Base-by-base conservation (phyloP, 2,888 invertebrate genomes). In the Trachelus stipa region DNA sequence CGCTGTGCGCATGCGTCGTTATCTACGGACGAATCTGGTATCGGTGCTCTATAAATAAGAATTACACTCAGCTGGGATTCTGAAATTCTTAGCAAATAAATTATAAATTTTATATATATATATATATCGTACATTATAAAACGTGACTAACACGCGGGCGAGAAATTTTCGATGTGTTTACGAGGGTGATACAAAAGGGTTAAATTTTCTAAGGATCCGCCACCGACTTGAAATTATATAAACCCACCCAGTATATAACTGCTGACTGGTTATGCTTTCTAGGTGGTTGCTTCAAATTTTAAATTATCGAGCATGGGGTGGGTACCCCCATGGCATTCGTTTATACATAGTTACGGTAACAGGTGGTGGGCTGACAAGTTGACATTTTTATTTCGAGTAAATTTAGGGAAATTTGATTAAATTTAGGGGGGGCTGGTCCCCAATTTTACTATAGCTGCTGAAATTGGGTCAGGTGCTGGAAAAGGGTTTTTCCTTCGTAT, bases 311-410 rank as follows among this genome's bases (percentile, higher is more conserved):
- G 40, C 40, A 40, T 1, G 40, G 40, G 40, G 40, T 37, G 12
- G 15, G 6, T 6, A 40, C 4, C 40, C 40, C 40, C 6, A 15
- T 15, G 40, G 4, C 6, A 69, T 30, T 69, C 69, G 69, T 69
- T 33, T 33, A 1, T 30, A 31, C 30, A 12, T 4, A 3, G 12
- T 30, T 30, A 69, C 6, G 69, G 77, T 77, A 77, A 77, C 77
- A 77, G 77, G 77, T 74, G 74, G 74, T 73, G 75, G 69, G 77
- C 37, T 68, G 74, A 34, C 35, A 77, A 75, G 68, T 77, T 75
- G 75, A 77, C 69, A 75, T 75, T 77, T 77, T 77, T 77, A 77
- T 77, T 69, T 30, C 77, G 71, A 77, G 75, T 77, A 77, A 77
- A 77, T 77, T 77, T 69, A 34, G 37, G 37, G 71, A 77, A 77